Percentiles rank a stretch among this genome's conserved stretches.
phyloP scores from a whole-genome alignment of 2,888 invertebrate species.

The Ornithoptera priamus region DNA sequence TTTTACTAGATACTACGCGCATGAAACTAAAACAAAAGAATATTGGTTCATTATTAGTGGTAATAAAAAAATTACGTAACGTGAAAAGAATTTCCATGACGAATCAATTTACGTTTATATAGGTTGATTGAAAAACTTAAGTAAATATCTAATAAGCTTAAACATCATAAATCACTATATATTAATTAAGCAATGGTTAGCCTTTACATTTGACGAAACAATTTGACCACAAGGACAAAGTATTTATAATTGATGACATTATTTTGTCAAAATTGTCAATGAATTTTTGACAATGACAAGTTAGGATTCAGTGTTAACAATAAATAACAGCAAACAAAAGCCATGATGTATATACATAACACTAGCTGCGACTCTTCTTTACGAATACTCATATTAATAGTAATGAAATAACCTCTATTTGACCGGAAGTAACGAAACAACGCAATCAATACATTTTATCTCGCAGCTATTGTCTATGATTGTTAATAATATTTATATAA shows the following conservation, averaged over 20 bases:
- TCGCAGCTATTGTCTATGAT: conserved; percentile 30
- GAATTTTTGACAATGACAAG: conserved; percentile 41
- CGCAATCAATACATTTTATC: conserved; percentile 42
- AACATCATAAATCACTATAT: too few relatives aligned
- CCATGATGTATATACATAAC: background rate
- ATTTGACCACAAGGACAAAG: background rate
- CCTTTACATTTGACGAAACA: background rate
- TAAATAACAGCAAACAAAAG: conserved; percentile 22
- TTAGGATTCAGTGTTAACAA: conserved; percentile 27
- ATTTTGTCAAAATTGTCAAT: conserved; percentile 42
- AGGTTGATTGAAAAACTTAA: too few relatives aligned
- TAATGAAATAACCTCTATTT: conserved; percentile 38
- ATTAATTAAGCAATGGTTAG: too few relatives aligned
- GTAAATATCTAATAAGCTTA: too few relatives aligned
- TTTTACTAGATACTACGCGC: too few relatives aligned
- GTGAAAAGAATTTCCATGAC: background rate
- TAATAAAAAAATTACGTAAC: background rate
- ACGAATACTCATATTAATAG: background rate
- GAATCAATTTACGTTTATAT: background rate
- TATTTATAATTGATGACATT: conserved; percentile 26
- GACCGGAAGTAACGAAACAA: conserved; percentile 42
- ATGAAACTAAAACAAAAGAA: too few relatives aligned
- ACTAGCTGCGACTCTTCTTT: background rate
- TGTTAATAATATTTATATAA: background rate
- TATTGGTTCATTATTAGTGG: too few relatives aligned